Conservation (phyloP, 2,797 vertebrate species). For the Hipposideros larvatus region DNA sequence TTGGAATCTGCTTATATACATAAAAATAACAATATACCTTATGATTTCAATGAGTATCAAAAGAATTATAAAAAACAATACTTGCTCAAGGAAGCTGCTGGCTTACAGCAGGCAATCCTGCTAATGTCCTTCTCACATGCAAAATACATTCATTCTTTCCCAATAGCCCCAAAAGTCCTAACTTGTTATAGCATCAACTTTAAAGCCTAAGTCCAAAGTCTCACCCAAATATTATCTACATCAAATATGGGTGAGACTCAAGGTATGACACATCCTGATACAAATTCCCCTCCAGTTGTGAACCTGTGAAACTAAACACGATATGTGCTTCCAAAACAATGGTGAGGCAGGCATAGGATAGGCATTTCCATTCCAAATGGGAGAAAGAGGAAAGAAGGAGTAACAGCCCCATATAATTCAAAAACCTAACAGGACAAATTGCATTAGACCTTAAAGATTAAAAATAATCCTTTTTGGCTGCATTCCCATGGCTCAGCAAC, state of each 20-base stretch:
- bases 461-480: background rate
- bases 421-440: background rate
- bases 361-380: background rate
- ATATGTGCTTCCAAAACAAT: background rate
- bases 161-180: background rate
- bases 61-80: conserved; percentile 35
- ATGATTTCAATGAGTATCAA: conserved; percentile 35
- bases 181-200: background rate
- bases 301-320: background rate
- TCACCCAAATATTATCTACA: background rate
- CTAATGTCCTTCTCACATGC: background rate
- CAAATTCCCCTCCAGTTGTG: background rate
- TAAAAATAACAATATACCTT: conserved; percentile 18
- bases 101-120: conserved; percentile 8
- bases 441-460: background rate
- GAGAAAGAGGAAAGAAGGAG: background rate
- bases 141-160: background rate
- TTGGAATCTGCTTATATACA: background rate
- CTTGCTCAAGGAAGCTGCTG: background rate
- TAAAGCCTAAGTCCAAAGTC: background rate
- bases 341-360: background rate
- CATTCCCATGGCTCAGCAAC: background rate
- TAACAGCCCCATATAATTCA: background rate
- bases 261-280: background rate
- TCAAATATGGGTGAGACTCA: background rate